Evolutionary conservation across 2,888 invertebrate species (phyloP).

Genomic region (Chirona hameri): DNA sequence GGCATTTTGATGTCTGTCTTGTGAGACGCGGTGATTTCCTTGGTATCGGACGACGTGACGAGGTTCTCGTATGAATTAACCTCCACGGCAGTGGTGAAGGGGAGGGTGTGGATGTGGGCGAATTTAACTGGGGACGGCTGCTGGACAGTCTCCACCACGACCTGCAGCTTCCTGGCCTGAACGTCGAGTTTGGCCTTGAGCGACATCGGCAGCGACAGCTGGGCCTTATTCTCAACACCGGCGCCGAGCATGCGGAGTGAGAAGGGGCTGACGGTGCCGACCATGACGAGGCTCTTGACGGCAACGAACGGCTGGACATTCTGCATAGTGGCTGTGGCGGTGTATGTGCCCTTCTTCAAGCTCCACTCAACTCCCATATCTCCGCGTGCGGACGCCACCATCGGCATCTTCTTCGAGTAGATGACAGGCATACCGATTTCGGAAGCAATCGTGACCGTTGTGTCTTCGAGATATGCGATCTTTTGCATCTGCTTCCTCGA

Average conservation of each 20-base stretch:
- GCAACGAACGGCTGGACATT: neutral
- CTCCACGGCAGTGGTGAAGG: neutral
- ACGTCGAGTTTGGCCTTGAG: neutral
- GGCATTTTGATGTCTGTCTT: neutral
- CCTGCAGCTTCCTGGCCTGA: neutral
- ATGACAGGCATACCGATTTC: neutral
- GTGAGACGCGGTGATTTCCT: neutral
- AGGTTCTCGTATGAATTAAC: neutral
- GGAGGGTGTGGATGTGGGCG: neutral
- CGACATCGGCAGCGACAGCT: neutral
- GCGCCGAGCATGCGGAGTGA: neutral
- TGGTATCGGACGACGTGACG: neutral
- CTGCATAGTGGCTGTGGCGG: neutral
- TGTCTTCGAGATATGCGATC: neutral
- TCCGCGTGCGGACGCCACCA: neutral
- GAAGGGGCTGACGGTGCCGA: neutral
- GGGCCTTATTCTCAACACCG: constrained; percentile 1
- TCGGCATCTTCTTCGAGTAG: neutral
- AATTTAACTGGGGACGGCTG: neutral
- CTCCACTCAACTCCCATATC: neutral
- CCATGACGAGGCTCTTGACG: too few species aligned
- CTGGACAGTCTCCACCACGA: neutral
- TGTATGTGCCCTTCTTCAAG: neutral
- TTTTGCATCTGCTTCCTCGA: neutral
- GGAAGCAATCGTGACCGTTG: neutral